Evolutionary conservation across 2,888 invertebrate genomes (phyloP), one percentile per base, ranked within the genome.

Genomic region (Patella caerulea): DNA sequence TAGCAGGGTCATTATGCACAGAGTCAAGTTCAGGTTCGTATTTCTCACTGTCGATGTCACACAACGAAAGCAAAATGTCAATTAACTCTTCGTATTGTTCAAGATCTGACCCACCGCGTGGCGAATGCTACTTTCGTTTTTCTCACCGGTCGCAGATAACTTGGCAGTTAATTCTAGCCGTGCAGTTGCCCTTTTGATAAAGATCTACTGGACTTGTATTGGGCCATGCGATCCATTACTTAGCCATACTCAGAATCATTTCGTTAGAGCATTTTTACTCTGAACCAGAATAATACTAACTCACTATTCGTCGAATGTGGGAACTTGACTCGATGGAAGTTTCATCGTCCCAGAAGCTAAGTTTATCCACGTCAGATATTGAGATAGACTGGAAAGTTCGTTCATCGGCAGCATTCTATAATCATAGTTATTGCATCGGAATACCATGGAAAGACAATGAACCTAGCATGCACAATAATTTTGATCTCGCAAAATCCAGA

Each of bases 161-260:
- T n/a, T n/a, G n/a, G n/a, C n/a, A n/a, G n/a, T n/a, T n/a, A n/a
- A n/a, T n/a, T n/a, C n/a, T n/a, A n/a, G n/a, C n/a, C n/a, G n/a
- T n/a, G n/a, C 76, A 17, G 45, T 76, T 7, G 73, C 75, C 7
- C 75, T 75, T 17, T 54, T 76, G 54, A 76, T 75, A 24, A 54
- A 75, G 2, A 11, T 76, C 17, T 75, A 75, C n/a, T 76, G 76
- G 76, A 76, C 75, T 5, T 76, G 76, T 52, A 15, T 34, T 34
- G 76, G 73, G 24, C 65, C n/a, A 9, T 65, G 11, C 3, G n/a
- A 65, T 9, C 19, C 65, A 7, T 3, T 65, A 3, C 1, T 4
- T n/a, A 65, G 7, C 5, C 4, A 2, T 17, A 11, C n/a, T n/a
- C 29, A 29, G 29, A 65, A 12, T 65, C 65, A 65, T n/a, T 65